Conservation (phyloP, 1,140 invertebrate genomes). For the Pararge aegeria region DNA sequence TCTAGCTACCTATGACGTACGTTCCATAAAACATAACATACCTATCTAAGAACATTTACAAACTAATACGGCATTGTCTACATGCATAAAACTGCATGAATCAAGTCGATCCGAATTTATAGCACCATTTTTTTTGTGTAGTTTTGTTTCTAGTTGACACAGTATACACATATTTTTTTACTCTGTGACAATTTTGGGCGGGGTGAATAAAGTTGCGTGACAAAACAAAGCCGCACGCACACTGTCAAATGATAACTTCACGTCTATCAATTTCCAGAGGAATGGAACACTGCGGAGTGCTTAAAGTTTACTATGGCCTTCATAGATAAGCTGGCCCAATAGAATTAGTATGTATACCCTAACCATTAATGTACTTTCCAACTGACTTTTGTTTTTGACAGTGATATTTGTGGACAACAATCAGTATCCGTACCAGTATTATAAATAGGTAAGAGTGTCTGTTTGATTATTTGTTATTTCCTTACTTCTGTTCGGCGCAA, state of each 20-base stretch:
- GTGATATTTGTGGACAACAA: neutral
- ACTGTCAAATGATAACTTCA: conserved; percentile 77
- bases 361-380: neutral
- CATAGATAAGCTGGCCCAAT: conserved; percentile 61
- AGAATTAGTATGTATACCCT: conserved; percentile 41
- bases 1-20: too few species aligned
- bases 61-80: too few species aligned
- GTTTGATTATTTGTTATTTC: too few species aligned
- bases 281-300: conserved; percentile 63
- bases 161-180: conserved; percentile 26
- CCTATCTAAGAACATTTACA: too few species aligned
- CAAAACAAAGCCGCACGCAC: conserved; percentile 63
- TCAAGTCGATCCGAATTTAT: too few species aligned
- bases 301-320: conserved; percentile 68
- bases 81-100: too few species aligned
- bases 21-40: too few species aligned
- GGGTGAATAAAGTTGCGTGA: conserved; percentile 59
- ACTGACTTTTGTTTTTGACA: neutral
- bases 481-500: too few species aligned
- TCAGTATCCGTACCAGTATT: too few species aligned
- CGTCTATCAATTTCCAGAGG: conserved; percentile 73
- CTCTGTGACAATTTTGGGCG: conserved; percentile 53
- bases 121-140: too few species aligned
- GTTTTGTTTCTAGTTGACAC: neutral
- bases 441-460: too few species aligned